Base-by-base conservation (phyloP, 2,797 vertebrate species). In the Pipistrellus pygmaeus region DNA sequence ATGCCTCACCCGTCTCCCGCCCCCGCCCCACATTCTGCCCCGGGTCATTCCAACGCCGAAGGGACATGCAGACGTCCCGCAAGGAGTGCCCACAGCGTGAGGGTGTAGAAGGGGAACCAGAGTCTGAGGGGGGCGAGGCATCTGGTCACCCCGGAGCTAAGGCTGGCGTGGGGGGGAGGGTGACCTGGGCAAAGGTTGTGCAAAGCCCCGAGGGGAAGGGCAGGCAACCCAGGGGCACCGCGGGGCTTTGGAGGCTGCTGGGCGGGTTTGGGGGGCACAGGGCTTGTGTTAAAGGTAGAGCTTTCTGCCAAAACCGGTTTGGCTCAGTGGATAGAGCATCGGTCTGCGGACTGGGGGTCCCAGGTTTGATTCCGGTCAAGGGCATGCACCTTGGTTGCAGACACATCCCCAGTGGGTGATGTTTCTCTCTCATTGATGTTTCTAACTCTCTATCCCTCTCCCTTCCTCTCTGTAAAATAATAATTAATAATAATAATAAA, bases 1-100 rank as follows among this genome's bases (percentile, higher is more conserved):
- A 5, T 1, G 8, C 10, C 6, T 18, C 6, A 2, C 4, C 71
- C 13, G 9, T 0, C 75, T 57, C 0, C 25, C 1, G 0, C 1
- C 0, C 12, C 4, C 1, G 20, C 32, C 41, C 17, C 73, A 9
- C 2, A 0, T 9, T 3, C 35, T 7, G 13, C 9, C 53, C 14
- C 20, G 3, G 7, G 23, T 15, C 30, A 1, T 32, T 18, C 15
- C 38, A 1, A 7, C 2, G 64, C 10, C 69, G 4, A 0, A 0
- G 13, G 20, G 17, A 46, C 44, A 11, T 23, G 72, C 35, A 3
- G 41, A 5, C n/a, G 0, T 27, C 1, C 20, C 51, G 41, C 18
- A 17, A 17, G 38, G 35, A 30, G 13, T 20, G 20, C 35, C n/a
- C 66, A 11, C 2, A 2, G 10, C 15, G 14, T 2, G 38, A 38